Base-by-base conservation (phyloP, 35 echinoderm and acorn worm species). In the Diadema setosum region DNA sequence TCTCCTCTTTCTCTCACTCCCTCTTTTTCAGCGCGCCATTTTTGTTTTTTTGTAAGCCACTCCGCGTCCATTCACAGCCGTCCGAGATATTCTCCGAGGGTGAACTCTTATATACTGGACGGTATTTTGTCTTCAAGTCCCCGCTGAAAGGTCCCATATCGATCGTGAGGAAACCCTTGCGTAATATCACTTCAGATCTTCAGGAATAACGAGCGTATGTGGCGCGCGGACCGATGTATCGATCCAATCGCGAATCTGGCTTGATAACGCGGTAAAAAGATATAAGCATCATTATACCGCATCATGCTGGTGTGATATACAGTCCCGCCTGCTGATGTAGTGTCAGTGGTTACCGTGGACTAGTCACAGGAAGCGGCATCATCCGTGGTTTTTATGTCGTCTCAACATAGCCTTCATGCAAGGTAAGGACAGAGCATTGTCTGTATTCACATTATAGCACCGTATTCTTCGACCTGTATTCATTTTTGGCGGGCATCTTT, bases 201-300 rank as follows among this genome's bases (percentile, higher is more conserved):
- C 9, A 67, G 37, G 27, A 67, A 67, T 8, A 67, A 34, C 63
- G 63, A 67, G 37, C 26, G 27, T 26, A 67, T 26, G 27, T 8
- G 63, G 9, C 63, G 63, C 63, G 63, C 63, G 63, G 63, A n/a
- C 17, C 63, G 4, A 67, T 67, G 26, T 67, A 67, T 67, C 9
- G 63, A 67, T 67, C 63, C 27, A 33, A 33, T 29, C 63, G 16
- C 63, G 25, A 67, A 67, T 67, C 29, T 67, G 27, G 26, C 63
- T 67, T 67, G 63, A 67, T 67, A 67, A 67, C 63, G 63, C 63
- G n/a, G n/a, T n/a, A n/a, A n/a, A n/a, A n/a, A n/a, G n/a, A n/a
- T n/a, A n/a, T n/a, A n/a, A n/a, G n/a, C n/a, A n/a, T n/a, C n/a
- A n/a, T n/a, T n/a, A n/a, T n/a, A n/a, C n/a, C n/a, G n/a, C n/a